These are phyloP conservation scores for Cynodonichthys magdalenae DNA, from an alignment of 2,797 vertebrate species.

Conservation along the genomic window DNA sequence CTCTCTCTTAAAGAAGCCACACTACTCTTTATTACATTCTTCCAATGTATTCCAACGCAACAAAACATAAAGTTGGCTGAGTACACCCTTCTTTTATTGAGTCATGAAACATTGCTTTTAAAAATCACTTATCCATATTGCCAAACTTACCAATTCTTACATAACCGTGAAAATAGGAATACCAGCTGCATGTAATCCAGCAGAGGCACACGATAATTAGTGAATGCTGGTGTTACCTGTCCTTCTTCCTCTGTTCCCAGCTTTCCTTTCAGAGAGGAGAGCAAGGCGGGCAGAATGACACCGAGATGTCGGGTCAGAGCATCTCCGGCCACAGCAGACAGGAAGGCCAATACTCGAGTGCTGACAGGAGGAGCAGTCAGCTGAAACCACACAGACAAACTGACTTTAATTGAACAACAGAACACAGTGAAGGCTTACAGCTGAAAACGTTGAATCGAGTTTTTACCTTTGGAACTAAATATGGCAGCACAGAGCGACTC, in stretches of 20 bases:
- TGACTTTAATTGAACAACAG: background rate
- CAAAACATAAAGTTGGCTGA: too few relatives aligned
- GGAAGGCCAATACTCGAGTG: slow-evolving; percentile 94
- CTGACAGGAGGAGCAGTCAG: slow-evolving; percentile 93
- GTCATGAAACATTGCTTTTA: too few relatives aligned
- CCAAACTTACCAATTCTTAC: background rate
- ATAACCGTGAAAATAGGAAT: background rate
- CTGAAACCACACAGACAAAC: slow-evolving; percentile 64
- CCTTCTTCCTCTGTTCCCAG: slow-evolving; percentile 89
- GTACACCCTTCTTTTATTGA: too few relatives aligned
- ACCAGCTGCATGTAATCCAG: background rate
- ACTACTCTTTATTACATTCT: too few relatives aligned
- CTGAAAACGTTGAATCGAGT: background rate
- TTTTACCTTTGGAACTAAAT: slow-evolving; percentile 94
- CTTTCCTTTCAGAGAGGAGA: slow-evolving; percentile 92
- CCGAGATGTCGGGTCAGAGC: slow-evolving; percentile 94
- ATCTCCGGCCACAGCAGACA: slow-evolving; percentile 94
- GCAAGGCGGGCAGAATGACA: slow-evolving; percentile 94
- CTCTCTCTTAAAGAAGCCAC: too few relatives aligned
- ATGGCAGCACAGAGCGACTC: slow-evolving; percentile 96
- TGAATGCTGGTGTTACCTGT: slow-evolving; percentile 75
- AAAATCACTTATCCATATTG: too few relatives aligned
- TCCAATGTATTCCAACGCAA: too few relatives aligned
- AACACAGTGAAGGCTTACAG: background rate
- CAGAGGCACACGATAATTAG: background rate